Evolutionary conservation across 2,797 vertebrate species (phyloP).

Genomic region (Limosa lapponica): DNA sequence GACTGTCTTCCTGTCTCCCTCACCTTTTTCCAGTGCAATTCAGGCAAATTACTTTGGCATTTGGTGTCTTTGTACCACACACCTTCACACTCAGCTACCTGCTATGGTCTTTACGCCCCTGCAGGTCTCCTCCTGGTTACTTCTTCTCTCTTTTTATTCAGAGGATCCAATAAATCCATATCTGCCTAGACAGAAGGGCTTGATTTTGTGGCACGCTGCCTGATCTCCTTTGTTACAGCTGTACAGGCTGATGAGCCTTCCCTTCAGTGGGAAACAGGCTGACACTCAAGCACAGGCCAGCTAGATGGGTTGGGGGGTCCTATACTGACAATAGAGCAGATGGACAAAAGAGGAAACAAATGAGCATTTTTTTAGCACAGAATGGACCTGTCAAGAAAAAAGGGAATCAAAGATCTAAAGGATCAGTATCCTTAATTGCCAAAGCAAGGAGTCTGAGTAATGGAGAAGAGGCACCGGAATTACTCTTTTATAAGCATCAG

Average conservation of each 20-base stretch:
- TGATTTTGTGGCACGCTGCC: neutral
- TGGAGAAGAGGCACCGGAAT: neutral
- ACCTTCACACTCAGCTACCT: neutral
- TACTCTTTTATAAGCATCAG: neutral
- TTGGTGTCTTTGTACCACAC: neutral
- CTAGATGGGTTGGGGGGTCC: neutral
- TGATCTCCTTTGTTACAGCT: neutral
- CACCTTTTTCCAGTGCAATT: neutral
- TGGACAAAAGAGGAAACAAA: neutral
- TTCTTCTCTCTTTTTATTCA: neutral
- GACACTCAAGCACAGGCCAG: neutral
- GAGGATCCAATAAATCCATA: neutral
- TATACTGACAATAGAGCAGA: neutral
- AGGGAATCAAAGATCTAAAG: neutral
- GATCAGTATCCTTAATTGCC: neutral
- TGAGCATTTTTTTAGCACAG: neutral
- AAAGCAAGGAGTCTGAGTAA: neutral
- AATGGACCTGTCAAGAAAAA: neutral
- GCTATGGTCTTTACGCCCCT: neutral
- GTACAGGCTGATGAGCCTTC: neutral
- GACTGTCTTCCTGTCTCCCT: neutral
- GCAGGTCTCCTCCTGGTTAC: neutral
- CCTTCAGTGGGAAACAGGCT: neutral
- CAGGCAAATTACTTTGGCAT: neutral
- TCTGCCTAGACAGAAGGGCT: neutral